These are phyloP conservation scores for Eubasilissa splendida DNA, from an alignment of 2,888 invertebrate species.

Conservation along the genomic window DNA sequence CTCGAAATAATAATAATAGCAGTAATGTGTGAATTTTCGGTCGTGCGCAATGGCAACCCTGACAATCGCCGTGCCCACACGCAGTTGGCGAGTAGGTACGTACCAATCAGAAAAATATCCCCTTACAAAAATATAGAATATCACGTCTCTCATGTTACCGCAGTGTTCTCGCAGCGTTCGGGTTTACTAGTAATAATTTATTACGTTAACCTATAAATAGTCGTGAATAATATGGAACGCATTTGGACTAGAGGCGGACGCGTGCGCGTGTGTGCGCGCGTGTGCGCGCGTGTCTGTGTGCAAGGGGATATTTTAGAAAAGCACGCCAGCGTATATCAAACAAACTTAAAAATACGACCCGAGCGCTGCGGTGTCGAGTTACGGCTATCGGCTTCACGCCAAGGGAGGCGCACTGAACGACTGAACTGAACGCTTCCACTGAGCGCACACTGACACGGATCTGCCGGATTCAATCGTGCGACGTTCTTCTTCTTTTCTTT, in stretches of 20 bases:
- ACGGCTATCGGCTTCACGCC: slow-evolving; percentile 29
- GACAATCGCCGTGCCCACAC: slow-evolving; percentile 13
- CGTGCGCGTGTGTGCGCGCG: slow-evolving; percentile 11
- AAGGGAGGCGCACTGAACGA: slow-evolving; percentile 9
- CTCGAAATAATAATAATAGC: no score
- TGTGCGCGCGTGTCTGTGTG: slow-evolving; percentile 30
- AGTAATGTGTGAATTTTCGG: not conserved
- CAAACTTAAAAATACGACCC: slow-evolving; percentile 53
- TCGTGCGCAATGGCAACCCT: not conserved
- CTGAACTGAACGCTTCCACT: not conserved
- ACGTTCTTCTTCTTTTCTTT: no score
- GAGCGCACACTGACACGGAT: no score
- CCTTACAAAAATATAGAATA: slow-evolving; percentile 35
- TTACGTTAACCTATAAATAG: slow-evolving; percentile 40
- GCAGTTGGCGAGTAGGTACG: slow-evolving; percentile 6
- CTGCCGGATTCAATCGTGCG: no score
- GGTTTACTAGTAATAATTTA: slow-evolving; percentile 25
- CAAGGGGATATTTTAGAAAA: slow-evolving; percentile 54
- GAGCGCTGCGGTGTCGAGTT: slow-evolving; percentile 45
- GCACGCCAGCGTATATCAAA: slow-evolving; percentile 48
- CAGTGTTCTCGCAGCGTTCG: slow-evolving; percentile 7
- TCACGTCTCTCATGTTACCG: slow-evolving; percentile 21
- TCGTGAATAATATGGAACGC: slow-evolving; percentile 45
- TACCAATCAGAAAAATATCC: slow-evolving; percentile 25
- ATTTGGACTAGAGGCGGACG: slow-evolving; percentile 31